These are phyloP conservation scores for Phylloscopus whistleri DNA, from an alignment of 2,113 vertebrate species.

Conservation along the genomic window DNA sequence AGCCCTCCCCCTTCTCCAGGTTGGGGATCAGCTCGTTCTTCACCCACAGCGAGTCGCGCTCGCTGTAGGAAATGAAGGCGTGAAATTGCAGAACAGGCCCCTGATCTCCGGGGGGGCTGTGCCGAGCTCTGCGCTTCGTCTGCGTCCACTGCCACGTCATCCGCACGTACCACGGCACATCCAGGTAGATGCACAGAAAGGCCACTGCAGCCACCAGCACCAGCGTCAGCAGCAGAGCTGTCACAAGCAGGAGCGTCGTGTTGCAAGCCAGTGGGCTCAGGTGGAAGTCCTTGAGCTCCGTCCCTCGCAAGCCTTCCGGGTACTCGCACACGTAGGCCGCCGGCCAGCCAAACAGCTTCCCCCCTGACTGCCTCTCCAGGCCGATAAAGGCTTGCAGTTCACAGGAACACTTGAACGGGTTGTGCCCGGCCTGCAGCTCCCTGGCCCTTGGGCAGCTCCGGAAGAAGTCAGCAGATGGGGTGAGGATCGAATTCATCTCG, in stretches of 20 bases:
- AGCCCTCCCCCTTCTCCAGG: conserved; percentile 74
- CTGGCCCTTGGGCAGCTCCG: conserved; percentile 33
- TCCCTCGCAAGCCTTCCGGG: conserved; percentile 71
- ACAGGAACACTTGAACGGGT: conserved; percentile 86
- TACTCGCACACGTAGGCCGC: conserved; percentile 77
- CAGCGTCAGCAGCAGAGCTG: conserved; percentile 70
- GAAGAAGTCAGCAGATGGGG: neutral
- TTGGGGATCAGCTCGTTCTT: conserved; percentile 78
- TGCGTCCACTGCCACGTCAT: conserved; percentile 89
- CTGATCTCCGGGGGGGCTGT: neutral
- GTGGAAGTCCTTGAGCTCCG: conserved; percentile 70
- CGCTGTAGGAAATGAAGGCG: conserved; percentile 89
- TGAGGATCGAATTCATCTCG: conserved; percentile 45
- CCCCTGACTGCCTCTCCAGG: neutral
- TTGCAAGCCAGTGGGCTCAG: conserved; percentile 79
- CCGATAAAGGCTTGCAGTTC: conserved; percentile 75
- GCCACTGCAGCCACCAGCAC: conserved; percentile 24
- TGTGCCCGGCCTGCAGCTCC: conserved; percentile 73
- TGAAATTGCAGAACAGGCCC: conserved; percentile 76
- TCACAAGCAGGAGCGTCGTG: conserved; percentile 64
- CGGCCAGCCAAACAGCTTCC: conserved; percentile 79
- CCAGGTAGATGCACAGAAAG: conserved; percentile 76
- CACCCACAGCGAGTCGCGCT: conserved; percentile 81
- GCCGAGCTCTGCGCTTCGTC: conserved; percentile 75
- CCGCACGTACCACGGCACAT: conserved; percentile 83